Conservation (phyloP, 2,113 vertebrate genomes). For the Neopipo cinnamomea region DNA sequence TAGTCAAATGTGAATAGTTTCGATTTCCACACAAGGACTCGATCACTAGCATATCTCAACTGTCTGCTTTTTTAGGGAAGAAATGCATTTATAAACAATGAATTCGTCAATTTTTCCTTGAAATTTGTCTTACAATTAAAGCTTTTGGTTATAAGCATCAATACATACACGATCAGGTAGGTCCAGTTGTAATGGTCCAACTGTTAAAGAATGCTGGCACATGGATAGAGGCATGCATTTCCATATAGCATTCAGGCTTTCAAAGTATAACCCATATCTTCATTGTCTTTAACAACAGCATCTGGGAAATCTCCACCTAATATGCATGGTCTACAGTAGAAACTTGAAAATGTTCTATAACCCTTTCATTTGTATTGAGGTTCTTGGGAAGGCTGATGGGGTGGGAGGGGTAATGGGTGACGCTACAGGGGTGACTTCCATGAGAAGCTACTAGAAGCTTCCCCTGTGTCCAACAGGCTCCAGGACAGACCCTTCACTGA, state of each 20-base stretch:
- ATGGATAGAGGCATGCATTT: background rate
- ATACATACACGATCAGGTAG: background rate
- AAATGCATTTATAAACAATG: background rate
- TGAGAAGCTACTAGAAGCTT: background rate
- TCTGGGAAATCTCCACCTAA: background rate
- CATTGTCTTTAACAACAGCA: background rate
- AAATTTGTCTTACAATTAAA: background rate
- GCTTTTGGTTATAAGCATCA: background rate
- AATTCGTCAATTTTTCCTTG: background rate
- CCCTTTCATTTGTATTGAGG: background rate
- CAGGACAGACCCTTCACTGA: background rate
- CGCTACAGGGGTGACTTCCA: background rate
- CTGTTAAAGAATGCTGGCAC: background rate
- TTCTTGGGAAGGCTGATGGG: background rate
- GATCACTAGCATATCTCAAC: background rate
- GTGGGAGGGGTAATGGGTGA: background rate
- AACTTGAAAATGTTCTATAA: background rate
- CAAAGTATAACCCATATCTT: background rate
- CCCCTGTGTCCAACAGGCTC: background rate
- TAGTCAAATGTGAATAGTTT: background rate
- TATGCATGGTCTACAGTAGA: background rate
- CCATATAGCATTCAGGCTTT: background rate
- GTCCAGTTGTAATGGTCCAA: background rate
- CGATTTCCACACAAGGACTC: background rate
- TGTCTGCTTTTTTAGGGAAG: background rate